Base-by-base conservation (phyloP, 2,113 vertebrate species). In the Pituophis catenifer region DNA sequence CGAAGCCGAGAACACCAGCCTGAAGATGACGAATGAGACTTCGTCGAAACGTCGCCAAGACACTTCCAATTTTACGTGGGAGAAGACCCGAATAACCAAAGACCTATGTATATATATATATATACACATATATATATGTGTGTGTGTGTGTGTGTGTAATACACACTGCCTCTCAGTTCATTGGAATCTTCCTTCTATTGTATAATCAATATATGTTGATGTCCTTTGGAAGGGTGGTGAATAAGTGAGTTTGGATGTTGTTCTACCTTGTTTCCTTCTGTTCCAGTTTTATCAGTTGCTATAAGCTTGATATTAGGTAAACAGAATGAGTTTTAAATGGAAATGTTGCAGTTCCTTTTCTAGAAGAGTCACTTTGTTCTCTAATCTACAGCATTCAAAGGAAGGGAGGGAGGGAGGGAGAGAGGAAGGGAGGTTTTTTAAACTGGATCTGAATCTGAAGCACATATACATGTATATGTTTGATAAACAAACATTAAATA, bases 61-160 rank as follows among this genome's bases (percentile, higher is more conserved):
- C n/a, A n/a, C n/a, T n/a, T n/a, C n/a, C n/a, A n/a, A n/a, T n/a
- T n/a, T n/a, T n/a, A n/a, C n/a, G n/a, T n/a, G n/a, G n/a, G n/a
- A n/a, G n/a, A n/a, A n/a, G n/a, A n/a, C n/a, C n/a, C n/a, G n/a
- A n/a, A n/a, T n/a, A n/a, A n/a, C n/a, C n/a, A n/a, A n/a, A n/a
- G n/a, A n/a, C n/a, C n/a, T n/a, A n/a, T n/a, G n/a, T n/a, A n/a
- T n/a, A 38, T 38, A 1, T 38, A 38, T 38, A 38, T 38, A 1
- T 38, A 38, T 38, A 38, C 3, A 3, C 3, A 44, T 44, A 3
- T 44, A 2, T 44, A 3, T 44, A 3, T 44, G 38, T 44, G 0
- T 44, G 0, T 44, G 38, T 44, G 0, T 44, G 0, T 44, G 38
- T 44, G 0, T 44, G 0, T 44, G 3, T 44, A 44, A 44, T 44